phyloP scores from a whole-genome alignment of 2,797 vertebrate genomes.

The Clarias pachynema region DNA sequence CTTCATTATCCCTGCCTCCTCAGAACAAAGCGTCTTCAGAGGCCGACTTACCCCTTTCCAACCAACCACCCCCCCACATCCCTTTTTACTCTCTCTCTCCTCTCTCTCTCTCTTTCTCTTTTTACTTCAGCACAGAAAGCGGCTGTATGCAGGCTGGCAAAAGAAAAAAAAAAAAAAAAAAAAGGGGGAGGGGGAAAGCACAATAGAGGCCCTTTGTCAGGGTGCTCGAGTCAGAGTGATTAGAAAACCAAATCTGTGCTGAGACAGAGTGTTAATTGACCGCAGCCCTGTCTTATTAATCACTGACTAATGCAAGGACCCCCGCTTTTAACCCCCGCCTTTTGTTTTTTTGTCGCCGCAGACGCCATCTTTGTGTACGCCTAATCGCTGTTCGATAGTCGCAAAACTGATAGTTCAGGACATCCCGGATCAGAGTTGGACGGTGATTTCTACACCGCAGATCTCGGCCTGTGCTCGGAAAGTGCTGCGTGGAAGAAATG shows the following conservation, averaged over 20 bases:
- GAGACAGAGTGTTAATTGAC: slow-evolving; percentile 84
- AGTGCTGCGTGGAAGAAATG: neutral
- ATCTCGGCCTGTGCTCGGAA: neutral
- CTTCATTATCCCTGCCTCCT: slow-evolving; percentile 84
- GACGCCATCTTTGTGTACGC: slow-evolving; percentile 1
- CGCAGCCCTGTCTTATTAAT: slow-evolving; percentile 74
- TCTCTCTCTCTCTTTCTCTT: slow-evolving; percentile 35
- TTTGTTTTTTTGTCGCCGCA: slow-evolving; percentile 56
- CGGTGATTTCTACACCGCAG: slow-evolving; percentile 7
- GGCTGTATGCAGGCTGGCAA: slow-evolving; percentile 67
- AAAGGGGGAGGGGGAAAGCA: slow-evolving; percentile 61
- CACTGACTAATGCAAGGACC: slow-evolving; percentile 72
- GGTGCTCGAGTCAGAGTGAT: slow-evolving; percentile 80
- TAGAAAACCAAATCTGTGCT: slow-evolving; percentile 81
- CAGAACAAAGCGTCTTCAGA: slow-evolving; percentile 87
- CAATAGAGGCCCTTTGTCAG: slow-evolving; percentile 81
- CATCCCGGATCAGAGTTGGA: slow-evolving; percentile 2
- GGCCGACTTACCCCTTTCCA: slow-evolving; percentile 58
- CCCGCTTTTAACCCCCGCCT: slow-evolving; percentile 48
- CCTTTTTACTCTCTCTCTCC: slow-evolving; percentile 39
- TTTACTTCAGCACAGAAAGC: slow-evolving; percentile 67
- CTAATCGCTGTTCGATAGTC: neutral
- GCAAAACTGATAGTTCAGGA: neutral
- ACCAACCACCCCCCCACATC: slow-evolving; percentile 39
- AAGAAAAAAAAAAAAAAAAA: slow-evolving; percentile 9